A percentile compares a stretch with the other conserved stretches of the same genome.
Evolutionary conservation across 2,888 invertebrate species (phyloP).

Genomic region (Cylloceria caligata): DNA sequence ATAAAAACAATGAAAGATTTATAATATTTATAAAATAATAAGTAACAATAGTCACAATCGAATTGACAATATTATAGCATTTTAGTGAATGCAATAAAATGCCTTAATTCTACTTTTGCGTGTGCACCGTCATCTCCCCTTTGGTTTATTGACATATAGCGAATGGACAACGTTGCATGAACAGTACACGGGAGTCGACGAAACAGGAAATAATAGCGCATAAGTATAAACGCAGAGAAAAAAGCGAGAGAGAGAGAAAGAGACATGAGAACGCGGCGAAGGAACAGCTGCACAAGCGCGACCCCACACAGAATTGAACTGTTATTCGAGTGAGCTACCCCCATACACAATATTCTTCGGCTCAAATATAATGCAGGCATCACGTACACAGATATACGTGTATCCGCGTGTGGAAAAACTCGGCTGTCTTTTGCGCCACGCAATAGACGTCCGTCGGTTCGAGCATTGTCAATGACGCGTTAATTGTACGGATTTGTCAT

Average conservation of each 20-base stretch:
- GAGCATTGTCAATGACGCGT: constrained; percentile 74
- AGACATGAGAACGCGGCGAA: constrained; percentile 45
- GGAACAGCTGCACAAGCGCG: constrained; percentile 79
- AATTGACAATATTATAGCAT: background rate
- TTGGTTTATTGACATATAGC: constrained; percentile 6
- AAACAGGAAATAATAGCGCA: constrained; percentile 79
- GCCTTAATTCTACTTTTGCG: background rate
- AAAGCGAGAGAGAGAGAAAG: constrained; percentile 27
- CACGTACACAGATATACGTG: constrained; percentile 32
- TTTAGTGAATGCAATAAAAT: constrained; percentile 12
- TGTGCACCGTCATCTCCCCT: constrained; percentile 14
- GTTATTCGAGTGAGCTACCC: constrained; percentile 76
- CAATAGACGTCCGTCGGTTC: constrained; percentile 60
- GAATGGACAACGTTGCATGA: constrained; percentile 41
- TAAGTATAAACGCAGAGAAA: constrained; percentile 73
- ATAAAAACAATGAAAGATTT: too few relatives aligned
- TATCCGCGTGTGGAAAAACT: constrained; percentile 63
- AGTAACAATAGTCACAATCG: background rate
- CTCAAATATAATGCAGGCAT: constrained; percentile 47
- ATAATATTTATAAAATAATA: too few relatives aligned
- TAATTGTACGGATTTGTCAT: constrained; percentile 81
- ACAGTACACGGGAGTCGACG: constrained; percentile 56
- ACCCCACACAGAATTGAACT: constrained; percentile 79
- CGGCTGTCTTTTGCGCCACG: constrained; percentile 47
- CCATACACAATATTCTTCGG: constrained; percentile 45